phyloP scores from a whole-genome alignment of 2,113 vertebrate species.

The Dendropsophus ebraccatus region DNA sequence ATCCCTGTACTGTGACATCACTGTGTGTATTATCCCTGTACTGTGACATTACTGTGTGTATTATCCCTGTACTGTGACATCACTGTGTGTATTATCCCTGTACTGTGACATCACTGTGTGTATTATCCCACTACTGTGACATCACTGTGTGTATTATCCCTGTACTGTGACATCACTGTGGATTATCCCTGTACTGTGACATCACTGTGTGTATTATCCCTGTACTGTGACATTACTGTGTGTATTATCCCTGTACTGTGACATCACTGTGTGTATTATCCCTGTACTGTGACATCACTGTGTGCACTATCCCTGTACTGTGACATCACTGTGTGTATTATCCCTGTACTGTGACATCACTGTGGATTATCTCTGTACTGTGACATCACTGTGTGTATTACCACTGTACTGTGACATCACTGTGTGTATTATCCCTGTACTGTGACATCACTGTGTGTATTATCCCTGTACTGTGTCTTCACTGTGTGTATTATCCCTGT shows the following conservation, averaged over 20 bases:
- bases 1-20: too few species aligned
- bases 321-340: conserved; percentile 26
- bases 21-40: neutral
- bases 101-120: neutral
- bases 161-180: conserved; percentile 22
- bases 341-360: conserved; percentile 1
- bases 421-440: neutral
- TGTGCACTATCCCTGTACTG: neutral
- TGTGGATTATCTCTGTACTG: neutral
- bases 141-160: neutral
- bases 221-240: neutral
- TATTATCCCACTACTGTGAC: neutral
- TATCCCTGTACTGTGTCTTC: neutral
- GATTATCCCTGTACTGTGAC: neutral
- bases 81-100: neutral
- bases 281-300: neutral
- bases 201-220: neutral
- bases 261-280: conserved; percentile 17
- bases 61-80: conserved; percentile 14
- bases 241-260: conserved; percentile 5
- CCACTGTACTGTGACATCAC: neutral
- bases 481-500: neutral
- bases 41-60: neutral
- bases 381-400: neutral
- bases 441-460: neutral